Evolutionary conservation across 2,797 vertebrate genomes (phyloP).

Genomic region (Amblyopsis hoosieri): DNA sequence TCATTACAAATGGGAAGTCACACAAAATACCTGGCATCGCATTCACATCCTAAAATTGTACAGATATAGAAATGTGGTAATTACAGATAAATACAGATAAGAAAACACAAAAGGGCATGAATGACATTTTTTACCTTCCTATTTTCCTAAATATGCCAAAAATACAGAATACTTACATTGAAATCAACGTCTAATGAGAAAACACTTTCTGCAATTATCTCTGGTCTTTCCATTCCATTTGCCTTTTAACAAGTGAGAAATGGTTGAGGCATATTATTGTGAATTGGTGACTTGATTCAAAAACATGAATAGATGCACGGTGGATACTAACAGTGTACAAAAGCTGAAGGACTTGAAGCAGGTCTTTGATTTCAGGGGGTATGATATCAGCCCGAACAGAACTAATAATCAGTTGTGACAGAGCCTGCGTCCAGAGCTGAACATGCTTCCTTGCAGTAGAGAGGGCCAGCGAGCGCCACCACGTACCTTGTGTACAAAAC

Average conservation of each 20-base stretch:
- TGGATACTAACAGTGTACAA: constrained; percentile 58
- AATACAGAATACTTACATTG: not conserved
- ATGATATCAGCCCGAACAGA: too few relatives aligned
- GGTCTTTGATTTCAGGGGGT: constrained; percentile 22
- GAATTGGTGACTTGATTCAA: not conserved
- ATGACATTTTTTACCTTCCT: constrained; percentile 27
- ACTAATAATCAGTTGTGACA: constrained; percentile 19
- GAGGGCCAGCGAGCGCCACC: constrained; percentile 50
- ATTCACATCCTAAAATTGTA: constrained; percentile 19
- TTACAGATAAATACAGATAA: too few relatives aligned
- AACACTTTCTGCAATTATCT: constrained; percentile 31
- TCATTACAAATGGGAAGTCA: constrained; percentile 59
- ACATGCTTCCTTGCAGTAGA: constrained; percentile 53
- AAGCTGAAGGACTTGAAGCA: constrained; percentile 56
- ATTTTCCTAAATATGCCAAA: constrained; percentile 23
- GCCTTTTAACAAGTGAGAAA: constrained; percentile 38
- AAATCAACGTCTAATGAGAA: constrained; percentile 38
- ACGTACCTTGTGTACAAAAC: constrained; percentile 37
- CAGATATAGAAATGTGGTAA: not conserved
- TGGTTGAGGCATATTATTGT: not conserved
- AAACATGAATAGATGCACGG: not conserved
- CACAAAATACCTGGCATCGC: constrained; percentile 38
- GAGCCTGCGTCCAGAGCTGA: constrained; percentile 53
- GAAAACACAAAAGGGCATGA: not conserved
- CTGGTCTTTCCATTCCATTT: constrained; percentile 37